These are phyloP conservation scores for Plebejus anna DNA, from an alignment of 2,888 invertebrate species.

Conservation along the genomic window DNA sequence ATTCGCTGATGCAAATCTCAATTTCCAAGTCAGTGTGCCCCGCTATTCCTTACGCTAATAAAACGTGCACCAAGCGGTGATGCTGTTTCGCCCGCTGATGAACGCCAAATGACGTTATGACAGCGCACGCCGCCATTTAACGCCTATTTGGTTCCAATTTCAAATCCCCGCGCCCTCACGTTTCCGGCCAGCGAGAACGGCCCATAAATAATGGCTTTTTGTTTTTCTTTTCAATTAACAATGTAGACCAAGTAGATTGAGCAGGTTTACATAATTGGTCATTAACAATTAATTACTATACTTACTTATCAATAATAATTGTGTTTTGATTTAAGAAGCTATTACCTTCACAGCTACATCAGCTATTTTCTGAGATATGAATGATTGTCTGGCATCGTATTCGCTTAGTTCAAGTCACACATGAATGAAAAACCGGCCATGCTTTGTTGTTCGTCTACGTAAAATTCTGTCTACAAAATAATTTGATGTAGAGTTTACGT, in stretches of 20 bases:
- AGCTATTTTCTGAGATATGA: too few species aligned
- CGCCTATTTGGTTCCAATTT: constrained; percentile 83
- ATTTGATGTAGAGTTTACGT: too few species aligned
- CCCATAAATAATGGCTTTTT: constrained; percentile 71
- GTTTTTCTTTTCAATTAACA: constrained; percentile 52
- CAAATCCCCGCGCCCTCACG: constrained; percentile 78
- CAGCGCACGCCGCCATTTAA: constrained; percentile 82
- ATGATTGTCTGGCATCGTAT: too few species aligned
- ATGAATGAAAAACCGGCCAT: too few species aligned
- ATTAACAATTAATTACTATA: neutral
- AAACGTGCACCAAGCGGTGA: constrained; percentile 76
- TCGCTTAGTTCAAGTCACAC: too few species aligned
- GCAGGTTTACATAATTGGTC: neutral
- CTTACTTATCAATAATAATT: too few species aligned
- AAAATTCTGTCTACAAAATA: too few species aligned
- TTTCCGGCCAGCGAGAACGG: constrained; percentile 70
- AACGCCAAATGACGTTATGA: constrained; percentile 79
- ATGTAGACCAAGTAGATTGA: constrained; percentile 20
- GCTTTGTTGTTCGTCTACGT: too few species aligned
- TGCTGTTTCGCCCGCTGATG: constrained; percentile 78
- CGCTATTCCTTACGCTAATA: constrained; percentile 80
- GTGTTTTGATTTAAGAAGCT: too few species aligned
- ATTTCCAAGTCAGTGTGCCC: constrained; percentile 74
- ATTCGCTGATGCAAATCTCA: constrained; percentile 74
- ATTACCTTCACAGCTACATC: too few species aligned